Evolutionary conservation across 1,140 invertebrate genomes (phyloP).

Genomic region (Neodiprion fabricii): DNA sequence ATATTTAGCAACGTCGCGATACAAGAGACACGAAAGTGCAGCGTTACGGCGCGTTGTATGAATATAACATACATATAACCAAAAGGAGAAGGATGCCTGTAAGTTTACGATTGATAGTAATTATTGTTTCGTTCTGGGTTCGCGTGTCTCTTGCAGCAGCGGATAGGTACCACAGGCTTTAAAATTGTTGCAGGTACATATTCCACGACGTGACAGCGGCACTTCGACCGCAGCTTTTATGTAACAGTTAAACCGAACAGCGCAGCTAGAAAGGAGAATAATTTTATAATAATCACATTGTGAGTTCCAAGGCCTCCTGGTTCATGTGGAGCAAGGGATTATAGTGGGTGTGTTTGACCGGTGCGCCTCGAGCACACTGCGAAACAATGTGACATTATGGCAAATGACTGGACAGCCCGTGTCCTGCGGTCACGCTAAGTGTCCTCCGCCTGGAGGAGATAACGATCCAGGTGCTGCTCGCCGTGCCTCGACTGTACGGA

Average conservation of each 20-base stretch:
- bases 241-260: neutral
- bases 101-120: no score
- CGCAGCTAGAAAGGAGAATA: neutral
- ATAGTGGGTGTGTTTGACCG: neutral
- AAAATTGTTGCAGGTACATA: no score
- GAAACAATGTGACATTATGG: conserved; percentile 4
- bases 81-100: no score
- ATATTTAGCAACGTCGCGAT: no score
- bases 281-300: conserved; percentile 3
- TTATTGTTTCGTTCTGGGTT: no score
- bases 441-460: neutral
- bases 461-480: neutral
- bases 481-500: no score
- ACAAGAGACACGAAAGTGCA: no score
- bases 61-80: no score
- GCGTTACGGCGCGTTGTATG: no score
- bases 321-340: conserved; percentile 2
- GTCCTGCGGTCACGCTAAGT: conserved; percentile 4
- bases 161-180: no score
- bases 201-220: no score
- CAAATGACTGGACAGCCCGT: conserved; percentile 4
- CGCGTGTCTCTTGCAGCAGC: no score
- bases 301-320: neutral
- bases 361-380: neutral
- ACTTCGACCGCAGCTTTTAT: neutral